Conservation (phyloP, 2,888 invertebrate genomes). For the Eurois occulta region DNA sequence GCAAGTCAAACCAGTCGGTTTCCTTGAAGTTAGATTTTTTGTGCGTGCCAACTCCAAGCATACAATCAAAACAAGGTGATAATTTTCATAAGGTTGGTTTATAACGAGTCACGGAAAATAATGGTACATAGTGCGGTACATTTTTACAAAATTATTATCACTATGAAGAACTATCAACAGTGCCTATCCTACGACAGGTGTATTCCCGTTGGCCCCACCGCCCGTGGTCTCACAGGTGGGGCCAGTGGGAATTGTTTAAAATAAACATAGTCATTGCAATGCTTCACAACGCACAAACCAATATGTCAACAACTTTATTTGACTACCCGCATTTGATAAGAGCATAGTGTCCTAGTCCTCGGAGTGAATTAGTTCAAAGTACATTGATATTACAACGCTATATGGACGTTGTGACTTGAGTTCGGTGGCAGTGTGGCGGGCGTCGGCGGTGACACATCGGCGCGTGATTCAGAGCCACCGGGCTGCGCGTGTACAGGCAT, state of each 20-base stretch:
- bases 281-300: slow-evolving; percentile 1
- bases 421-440: slow-evolving; percentile 50
- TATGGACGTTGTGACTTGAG: slow-evolving; percentile 24
- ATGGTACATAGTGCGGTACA: neutral
- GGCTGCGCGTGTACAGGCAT: slow-evolving; percentile 83
- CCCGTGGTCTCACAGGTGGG: too few species aligned
- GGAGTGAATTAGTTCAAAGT: slow-evolving; percentile 40
- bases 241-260: too few species aligned
- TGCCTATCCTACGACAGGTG: neutral
- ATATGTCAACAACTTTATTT: slow-evolving; percentile 77
- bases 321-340: slow-evolving; percentile 60
- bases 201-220: too few species aligned
- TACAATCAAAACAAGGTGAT: slow-evolving; percentile 66
- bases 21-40: slow-evolving; percentile 62
- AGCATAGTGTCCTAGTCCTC: slow-evolving; percentile 28
- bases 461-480: slow-evolving; percentile 83
- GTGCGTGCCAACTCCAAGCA: slow-evolving; percentile 11
- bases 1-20: slow-evolving; percentile 56
- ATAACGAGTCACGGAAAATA: slow-evolving; percentile 10
- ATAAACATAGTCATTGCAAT: neutral
- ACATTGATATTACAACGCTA: slow-evolving; percentile 38
- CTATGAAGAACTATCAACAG: neutral
- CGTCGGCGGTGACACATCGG: slow-evolving; percentile 84
- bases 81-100: slow-evolving; percentile 75
- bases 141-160: neutral